Base-by-base conservation (phyloP, 2,888 invertebrate species). In the Tiphia femorata region DNA sequence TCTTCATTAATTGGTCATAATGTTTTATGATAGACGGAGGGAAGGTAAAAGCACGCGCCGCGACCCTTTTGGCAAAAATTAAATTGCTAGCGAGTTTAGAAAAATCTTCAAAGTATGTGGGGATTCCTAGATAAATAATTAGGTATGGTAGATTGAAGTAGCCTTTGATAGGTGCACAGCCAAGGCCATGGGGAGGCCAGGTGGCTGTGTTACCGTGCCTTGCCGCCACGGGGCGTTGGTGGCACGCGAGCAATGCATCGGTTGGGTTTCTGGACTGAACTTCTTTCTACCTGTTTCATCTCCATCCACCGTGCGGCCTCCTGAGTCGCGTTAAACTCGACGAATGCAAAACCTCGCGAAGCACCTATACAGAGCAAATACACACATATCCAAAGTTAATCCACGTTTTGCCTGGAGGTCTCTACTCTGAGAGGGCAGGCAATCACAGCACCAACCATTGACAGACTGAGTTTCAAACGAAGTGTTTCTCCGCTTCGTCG, bases 301-400 rank as follows among this genome's bases (percentile, higher is more conserved):
- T 95, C 94, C 93, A 96, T 95, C 94, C 95, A 95, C 84, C 90
- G 90, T 84, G 90, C 90, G 81, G 96, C 95, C 87, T 95, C 94
- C 84, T 90, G 89, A 84, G 92, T 89, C 85, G 92, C 91, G 85
- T 91, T 89, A 90, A 96, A 96, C 89, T 96, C 96, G 88, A 96
- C 93, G 90, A 92, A 91, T 81, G 90, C 91, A 86, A 91, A 91
- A 73, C 91, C 91, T 80, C 91, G 87, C 86, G 93, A 93, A 85
- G 91, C 90, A 89, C 95, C 95, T 94, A 90, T 95, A 95, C 87
- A 89, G 87, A 87, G 88, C 87, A 88, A 88, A 87, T 87, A 89
- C 84, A 85, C 83, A 83, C 81, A 83, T 80, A 82, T 82, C 83
- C 80, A 83, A 77, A 78, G 83, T 83, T 83, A 83, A 83, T 83